Evolutionary conservation across 2,888 invertebrate genomes (phyloP).

Genomic region (Chaetogeoica ovagalla): DNA sequence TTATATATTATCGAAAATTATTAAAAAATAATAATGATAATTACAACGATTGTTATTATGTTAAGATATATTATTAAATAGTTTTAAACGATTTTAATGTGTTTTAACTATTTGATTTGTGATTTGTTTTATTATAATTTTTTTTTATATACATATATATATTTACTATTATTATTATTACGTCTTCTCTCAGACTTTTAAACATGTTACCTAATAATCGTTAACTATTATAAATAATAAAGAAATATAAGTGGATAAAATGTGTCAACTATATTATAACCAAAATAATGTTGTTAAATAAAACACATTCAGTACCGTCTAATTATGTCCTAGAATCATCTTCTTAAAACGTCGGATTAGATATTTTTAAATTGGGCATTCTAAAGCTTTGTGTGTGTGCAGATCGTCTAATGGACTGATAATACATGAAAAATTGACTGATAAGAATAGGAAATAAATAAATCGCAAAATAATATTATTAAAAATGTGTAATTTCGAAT

Average conservation of each 20-base stretch:
- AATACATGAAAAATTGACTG: too few relatives aligned
- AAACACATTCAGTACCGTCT: too few relatives aligned
- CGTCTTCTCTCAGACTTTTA: slow-evolving; percentile 48
- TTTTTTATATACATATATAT: not conserved
- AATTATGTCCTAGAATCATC: too few relatives aligned
- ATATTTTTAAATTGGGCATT: too few relatives aligned
- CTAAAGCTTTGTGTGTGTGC: too few relatives aligned
- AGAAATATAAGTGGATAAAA: slow-evolving; percentile 8
- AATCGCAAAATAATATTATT: too few relatives aligned
- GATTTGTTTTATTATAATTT: slow-evolving; percentile 17
- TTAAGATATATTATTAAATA: slow-evolving; percentile 17
- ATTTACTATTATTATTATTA: slow-evolving; percentile 25
- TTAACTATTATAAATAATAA: slow-evolving; percentile 51
- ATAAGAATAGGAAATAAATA: too few relatives aligned
- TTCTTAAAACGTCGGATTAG: too few relatives aligned
- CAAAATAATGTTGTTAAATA: too few relatives aligned
- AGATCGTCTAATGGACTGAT: too few relatives aligned
- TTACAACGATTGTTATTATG: slow-evolving; percentile 8
- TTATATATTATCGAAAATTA: not conserved
- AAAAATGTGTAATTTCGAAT: too few relatives aligned
- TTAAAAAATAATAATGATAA: not conserved
- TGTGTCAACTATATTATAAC: not conserved
- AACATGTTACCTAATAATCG: slow-evolving; percentile 52
- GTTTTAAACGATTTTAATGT: slow-evolving; percentile 31
- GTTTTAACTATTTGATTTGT: slow-evolving; percentile 42